Base-by-base conservation (phyloP, 2,113 vertebrate species). In the Pituophis catenifer region DNA sequence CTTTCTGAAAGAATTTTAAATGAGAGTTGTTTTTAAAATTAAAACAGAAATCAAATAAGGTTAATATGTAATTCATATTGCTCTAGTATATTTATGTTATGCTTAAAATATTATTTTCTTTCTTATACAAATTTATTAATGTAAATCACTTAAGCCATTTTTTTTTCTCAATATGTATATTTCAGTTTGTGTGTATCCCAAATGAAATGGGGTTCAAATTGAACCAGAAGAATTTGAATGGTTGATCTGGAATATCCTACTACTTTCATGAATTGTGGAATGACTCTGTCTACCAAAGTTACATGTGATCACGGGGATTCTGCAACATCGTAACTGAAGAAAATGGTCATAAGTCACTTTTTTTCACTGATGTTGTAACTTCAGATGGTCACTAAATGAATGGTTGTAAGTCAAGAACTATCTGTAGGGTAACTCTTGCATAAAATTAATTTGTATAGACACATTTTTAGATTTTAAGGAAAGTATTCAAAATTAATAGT, bases 1-100 rank as follows among this genome's bases (percentile, higher is more conserved):
- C 93, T 94, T n/a, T 90, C 57, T 94, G 38, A 55, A 81, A 90
- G 8, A 23, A 38, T 86, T 85, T 88, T 85, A 12, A 95, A 90
- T 15, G 1, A 92, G 70, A 85, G 5, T 89, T 92, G 86, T 94
- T 89, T 90, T 86, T 29, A 29, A 94, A 94, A 89, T 23, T 91
- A 24, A 17, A 90, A 93, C 88, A 89, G 81, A 75, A 92, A 92
- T 7, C 52, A 1, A 89, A 52, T 92, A 29, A 5, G 50, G 0
- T 50, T 70, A 57, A 13, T 24, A 11, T 86, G 38, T 33, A 7
- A 91, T 55, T 94, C 33, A 21, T 58, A 0, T 92, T 90, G 38
- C 53, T 53, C 33, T 5, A 89, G 89, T 58, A 13, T 55, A 11
- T 70, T 26, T 4, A 53, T 54, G 58, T 91, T 90, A 0, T 0